These are phyloP conservation scores for Cephalopachus bancanus DNA, from an alignment of 2,797 vertebrate species.

Conservation along the genomic window DNA sequence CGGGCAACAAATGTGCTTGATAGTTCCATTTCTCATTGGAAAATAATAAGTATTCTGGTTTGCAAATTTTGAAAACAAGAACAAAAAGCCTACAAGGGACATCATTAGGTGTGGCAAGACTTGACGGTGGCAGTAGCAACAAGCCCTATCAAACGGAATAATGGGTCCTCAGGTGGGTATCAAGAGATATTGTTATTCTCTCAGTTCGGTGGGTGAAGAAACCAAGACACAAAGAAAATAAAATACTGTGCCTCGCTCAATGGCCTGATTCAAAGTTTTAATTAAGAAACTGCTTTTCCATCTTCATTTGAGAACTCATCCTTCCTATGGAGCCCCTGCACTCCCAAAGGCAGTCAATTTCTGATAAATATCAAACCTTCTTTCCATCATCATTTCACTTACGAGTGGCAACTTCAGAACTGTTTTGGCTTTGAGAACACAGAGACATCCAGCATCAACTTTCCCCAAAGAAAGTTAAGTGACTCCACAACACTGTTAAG, in stretches of 20 bases:
- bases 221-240: neutral
- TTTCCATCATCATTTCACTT: neutral
- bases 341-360: neutral
- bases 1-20: neutral
- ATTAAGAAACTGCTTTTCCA: neutral
- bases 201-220: neutral
- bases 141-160: neutral
- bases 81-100: neutral
- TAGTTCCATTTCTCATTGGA: neutral
- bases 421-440: neutral
- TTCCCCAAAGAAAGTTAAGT: neutral
- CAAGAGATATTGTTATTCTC: neutral
- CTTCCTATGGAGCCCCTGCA: neutral
- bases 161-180: neutral
- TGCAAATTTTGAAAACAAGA: neutral
- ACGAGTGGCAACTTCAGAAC: too few species aligned
- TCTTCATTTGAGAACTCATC: neutral
- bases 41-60: constrained; percentile 29
- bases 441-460: neutral
- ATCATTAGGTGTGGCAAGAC: neutral
- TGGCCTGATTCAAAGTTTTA: neutral
- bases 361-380: neutral
- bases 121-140: neutral
- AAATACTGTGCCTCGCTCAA: neutral
- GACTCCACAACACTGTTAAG: neutral